Base-by-base conservation (phyloP, 30 jellyfish, hydroid and myxozoan species). In the Cassiopea andromeda region DNA sequence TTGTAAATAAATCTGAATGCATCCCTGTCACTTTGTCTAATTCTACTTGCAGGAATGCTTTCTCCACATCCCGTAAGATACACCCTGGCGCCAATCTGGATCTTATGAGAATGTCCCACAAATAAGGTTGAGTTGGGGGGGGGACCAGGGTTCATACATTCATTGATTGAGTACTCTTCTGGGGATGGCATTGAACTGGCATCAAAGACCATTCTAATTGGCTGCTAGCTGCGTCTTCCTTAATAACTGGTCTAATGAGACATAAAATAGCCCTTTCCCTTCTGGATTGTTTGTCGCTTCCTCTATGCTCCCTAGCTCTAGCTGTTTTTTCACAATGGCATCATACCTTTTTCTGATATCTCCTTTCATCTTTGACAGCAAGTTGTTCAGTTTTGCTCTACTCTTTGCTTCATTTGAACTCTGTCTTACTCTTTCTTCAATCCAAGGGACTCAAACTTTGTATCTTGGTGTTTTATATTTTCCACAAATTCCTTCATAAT, bases 161-260 rank as follows among this genome's bases (percentile, higher is more conserved):
- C 94, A 78, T 75, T 87, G 64, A 87, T 87, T 45, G 89, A 87
- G 69, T 58, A 87, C 43, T 66, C 77, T 58, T 87, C 89, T 8
- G 59, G 78, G n/a, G 83, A 77, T 75, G 94, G 94, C 77, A 76
- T 77, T 64, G 89, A 68, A 73, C 94, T 87, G 44, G 94, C 94
- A 77, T 87, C 94, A 87, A 75, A 87, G 69, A 87, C 94, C 89
- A 87, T 87, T 48, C 94, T 72, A 5, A 87, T 83, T 69, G 75
- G 58, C 2, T 75, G 77, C 94, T 75, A 1, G 57, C 67, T 1
- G 94, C 89, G 27, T 48, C 94, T 48, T 87, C 94, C 60, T 84
- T 76, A 17, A 87, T 64, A 60, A 87, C 94, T 46, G 94, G 89
- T 48, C 54, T 87, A 61, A 75, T 89, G 16, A 89, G 94, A 87